Evolutionary conservation across 2,113 vertebrate genomes (phyloP).

Genomic region (Anas platyrhynchos): DNA sequence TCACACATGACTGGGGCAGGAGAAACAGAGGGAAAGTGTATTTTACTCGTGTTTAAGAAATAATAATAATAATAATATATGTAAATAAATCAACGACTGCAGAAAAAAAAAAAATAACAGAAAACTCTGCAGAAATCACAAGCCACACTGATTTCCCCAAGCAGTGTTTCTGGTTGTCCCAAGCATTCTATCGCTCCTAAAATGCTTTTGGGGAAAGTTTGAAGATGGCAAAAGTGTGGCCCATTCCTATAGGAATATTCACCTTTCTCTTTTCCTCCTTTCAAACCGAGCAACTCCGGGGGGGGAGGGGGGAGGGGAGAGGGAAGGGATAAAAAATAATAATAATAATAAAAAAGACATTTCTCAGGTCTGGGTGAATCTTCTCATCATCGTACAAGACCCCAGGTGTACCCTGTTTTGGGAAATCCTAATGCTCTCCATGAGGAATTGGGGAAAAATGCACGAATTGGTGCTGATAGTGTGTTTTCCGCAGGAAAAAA

Average conservation of each 20-base stretch:
- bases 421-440: no score
- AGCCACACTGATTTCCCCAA: neutral
- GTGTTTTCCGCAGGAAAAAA: neutral
- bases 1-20: fast-evolving
- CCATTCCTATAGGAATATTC: neutral
- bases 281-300: neutral
- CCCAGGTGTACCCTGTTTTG: neutral
- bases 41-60: fast-evolving
- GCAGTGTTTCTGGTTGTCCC: neutral
- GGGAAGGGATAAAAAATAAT: no score
- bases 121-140: neutral
- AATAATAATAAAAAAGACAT: neutral
- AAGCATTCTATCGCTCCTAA: neutral
- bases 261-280: neutral
- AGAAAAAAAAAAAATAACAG: neutral
- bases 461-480: fast-evolving
- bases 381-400: neutral
- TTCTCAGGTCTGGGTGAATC: neutral
- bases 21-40: neutral
- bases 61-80: neutral
- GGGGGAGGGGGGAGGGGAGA: no score
- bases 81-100: neutral
- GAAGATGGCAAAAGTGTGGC: neutral
- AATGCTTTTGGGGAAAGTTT: neutral
- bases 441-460: fast-evolving